phyloP scores from a whole-genome alignment of 92 coral and sea anemone genomes.

The Pocillopora grandis region DNA sequence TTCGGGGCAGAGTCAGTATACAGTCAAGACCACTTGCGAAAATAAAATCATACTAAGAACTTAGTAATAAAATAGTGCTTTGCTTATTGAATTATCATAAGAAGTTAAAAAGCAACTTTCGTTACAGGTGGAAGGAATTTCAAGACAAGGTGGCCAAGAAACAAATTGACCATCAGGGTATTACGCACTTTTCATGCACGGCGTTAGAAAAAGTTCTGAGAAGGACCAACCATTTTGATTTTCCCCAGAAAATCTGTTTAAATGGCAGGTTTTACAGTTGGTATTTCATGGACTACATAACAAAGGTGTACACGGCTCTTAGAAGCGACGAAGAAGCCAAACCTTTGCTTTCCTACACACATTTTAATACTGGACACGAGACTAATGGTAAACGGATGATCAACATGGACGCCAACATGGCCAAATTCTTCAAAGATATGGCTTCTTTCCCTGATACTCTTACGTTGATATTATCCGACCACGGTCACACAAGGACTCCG shows the following conservation, averaged over 20 bases:
- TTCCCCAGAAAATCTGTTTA: conserved; percentile 57
- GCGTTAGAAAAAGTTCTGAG: conserved; percentile 45
- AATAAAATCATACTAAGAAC: too few relatives aligned
- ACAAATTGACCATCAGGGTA: conserved; percentile 54
- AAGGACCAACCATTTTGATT: conserved; percentile 52
- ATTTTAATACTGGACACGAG: conserved; percentile 75
- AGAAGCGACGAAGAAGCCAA: conserved; percentile 15
- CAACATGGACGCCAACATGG: conserved; percentile 61
- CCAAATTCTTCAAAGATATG: conserved; percentile 44
- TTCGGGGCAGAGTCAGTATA: too few relatives aligned
- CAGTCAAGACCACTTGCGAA: too few relatives aligned
- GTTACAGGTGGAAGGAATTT: conserved; percentile 55
- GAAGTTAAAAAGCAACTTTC: neutral
- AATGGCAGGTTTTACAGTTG: conserved; percentile 58
- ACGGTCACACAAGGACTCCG: neutral
- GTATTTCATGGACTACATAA: conserved; percentile 52
- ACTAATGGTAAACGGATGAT: conserved; percentile 54
- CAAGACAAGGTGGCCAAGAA: conserved; percentile 39
- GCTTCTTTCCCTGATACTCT: conserved; percentile 10
- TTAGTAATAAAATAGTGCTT: too few relatives aligned
- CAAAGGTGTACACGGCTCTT: conserved; percentile 14
- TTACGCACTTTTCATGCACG: conserved; percentile 64
- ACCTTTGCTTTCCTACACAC: conserved; percentile 48
- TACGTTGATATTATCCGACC: neutral
- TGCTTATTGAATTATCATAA: too few relatives aligned